These are phyloP conservation scores for Bathynomus jamesi DNA, from an alignment of 1,140 invertebrate species.

Conservation along the genomic window DNA sequence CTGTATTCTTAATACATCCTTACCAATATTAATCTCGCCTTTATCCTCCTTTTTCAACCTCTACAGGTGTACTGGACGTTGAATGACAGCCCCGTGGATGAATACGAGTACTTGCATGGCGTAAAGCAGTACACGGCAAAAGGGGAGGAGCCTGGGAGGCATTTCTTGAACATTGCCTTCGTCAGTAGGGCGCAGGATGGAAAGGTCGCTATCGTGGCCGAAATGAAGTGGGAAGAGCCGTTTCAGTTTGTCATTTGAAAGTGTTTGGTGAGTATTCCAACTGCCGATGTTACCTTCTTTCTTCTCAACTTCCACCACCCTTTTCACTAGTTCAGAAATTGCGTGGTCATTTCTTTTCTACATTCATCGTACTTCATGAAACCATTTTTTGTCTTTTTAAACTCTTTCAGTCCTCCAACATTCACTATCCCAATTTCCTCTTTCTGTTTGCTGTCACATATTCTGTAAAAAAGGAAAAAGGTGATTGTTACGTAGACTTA, in stretches of 20 bases:
- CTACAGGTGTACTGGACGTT: constrained; percentile 61
- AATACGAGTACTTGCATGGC: constrained; percentile 29
- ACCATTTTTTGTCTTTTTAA: too few relatives aligned
- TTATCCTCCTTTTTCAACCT: constrained; percentile 19
- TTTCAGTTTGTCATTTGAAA: constrained; percentile 54
- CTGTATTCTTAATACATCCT: neutral
- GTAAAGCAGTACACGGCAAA: constrained; percentile 25
- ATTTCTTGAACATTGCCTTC: constrained; percentile 23
- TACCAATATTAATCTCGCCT: neutral
- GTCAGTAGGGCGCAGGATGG: constrained; percentile 48
- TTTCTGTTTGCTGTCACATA: too few relatives aligned
- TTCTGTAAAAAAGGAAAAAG: too few relatives aligned
- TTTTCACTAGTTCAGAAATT: too few relatives aligned
- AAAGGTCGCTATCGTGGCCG: constrained; percentile 61
- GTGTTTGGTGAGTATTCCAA: constrained; percentile 47
- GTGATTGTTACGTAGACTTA: too few relatives aligned
- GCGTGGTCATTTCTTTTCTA: too few relatives aligned
- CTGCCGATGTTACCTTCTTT: too few relatives aligned
- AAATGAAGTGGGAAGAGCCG: constrained; percentile 64
- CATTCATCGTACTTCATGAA: too few relatives aligned
- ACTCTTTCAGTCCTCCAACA: too few relatives aligned
- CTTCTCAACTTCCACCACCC: too few relatives aligned
- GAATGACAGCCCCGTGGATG: constrained; percentile 51
- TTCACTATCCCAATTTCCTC: too few relatives aligned
- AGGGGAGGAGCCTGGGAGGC: constrained; percentile 13